Evolutionary conservation across 2,797 vertebrate genomes (phyloP).

Genomic region (Mormyrus proboscirostris): DNA sequence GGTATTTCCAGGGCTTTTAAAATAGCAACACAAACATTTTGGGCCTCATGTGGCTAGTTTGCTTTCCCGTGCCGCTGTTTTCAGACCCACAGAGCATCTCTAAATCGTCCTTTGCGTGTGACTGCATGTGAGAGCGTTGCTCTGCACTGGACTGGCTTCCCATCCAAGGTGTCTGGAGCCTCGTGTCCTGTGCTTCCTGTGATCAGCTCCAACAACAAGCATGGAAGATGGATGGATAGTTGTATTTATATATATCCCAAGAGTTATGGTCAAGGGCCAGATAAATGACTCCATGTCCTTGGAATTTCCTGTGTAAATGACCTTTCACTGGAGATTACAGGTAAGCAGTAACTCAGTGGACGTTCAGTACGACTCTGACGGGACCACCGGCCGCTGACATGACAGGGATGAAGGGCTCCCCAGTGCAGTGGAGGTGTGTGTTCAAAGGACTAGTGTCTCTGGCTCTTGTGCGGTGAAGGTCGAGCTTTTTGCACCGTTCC

Average conservation of each 20-base stretch:
- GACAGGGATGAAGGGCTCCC: neutral
- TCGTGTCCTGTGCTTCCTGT: neutral
- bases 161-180: neutral
- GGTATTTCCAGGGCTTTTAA: neutral
- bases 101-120: neutral
- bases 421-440: neutral
- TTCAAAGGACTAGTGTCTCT: neutral
- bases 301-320: neutral
- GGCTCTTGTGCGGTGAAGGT: neutral
- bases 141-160: neutral
- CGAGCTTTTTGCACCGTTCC: neutral
- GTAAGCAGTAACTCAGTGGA: neutral
- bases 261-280: neutral
- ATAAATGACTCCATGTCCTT: neutral
- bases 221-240: neutral
- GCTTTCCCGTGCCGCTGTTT: neutral
- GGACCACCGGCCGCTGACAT: neutral
- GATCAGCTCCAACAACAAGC: neutral
- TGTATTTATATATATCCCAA: constrained; percentile 5
- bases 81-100: neutral
- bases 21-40: neutral
- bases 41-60: neutral
- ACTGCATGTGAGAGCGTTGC: neutral
- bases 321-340: neutral
- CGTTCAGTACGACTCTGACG: neutral